Evolutionary conservation across 2,797 vertebrate species (phyloP).

Genomic region (Chanos chanos): DNA sequence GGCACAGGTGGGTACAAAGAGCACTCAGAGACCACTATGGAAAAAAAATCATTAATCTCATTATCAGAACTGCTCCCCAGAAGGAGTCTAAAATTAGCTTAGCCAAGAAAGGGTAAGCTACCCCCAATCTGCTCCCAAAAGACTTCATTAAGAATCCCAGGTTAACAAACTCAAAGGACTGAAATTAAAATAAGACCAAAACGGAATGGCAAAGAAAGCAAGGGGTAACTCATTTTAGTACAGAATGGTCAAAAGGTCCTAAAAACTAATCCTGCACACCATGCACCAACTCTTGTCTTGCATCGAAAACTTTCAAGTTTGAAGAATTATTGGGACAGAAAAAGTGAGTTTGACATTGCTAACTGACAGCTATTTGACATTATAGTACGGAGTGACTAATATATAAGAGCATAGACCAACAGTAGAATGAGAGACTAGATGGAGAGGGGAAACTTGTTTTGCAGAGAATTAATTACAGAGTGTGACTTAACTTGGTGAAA

Average conservation of each 20-base stretch:
- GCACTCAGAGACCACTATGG: not conserved
- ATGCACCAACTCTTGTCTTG: not conserved
- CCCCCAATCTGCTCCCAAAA: not conserved
- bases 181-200: not conserved
- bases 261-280: not conserved
- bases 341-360: too few relatives aligned
- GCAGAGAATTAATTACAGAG: not conserved
- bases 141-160: not conserved
- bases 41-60: constrained; percentile 16
- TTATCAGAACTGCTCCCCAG: not conserved
- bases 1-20: constrained; percentile 6
- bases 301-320: too few relatives aligned
- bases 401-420: not conserved
- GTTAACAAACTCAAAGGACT: not conserved
- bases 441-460: too few relatives aligned
- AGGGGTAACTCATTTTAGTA: not conserved
- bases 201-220: not conserved
- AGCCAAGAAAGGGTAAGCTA: not conserved
- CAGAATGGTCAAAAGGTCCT: not conserved
- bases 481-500: not conserved
- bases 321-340: too few relatives aligned
- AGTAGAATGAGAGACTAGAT: not conserved
- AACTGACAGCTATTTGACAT: too few relatives aligned
- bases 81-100: constrained; percentile 2
- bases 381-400: too few relatives aligned